These are phyloP conservation scores for Gnathonemus echidnorhynchus DNA, from an alignment of 2,113 vertebrate genomes.

Conservation along the genomic window DNA sequence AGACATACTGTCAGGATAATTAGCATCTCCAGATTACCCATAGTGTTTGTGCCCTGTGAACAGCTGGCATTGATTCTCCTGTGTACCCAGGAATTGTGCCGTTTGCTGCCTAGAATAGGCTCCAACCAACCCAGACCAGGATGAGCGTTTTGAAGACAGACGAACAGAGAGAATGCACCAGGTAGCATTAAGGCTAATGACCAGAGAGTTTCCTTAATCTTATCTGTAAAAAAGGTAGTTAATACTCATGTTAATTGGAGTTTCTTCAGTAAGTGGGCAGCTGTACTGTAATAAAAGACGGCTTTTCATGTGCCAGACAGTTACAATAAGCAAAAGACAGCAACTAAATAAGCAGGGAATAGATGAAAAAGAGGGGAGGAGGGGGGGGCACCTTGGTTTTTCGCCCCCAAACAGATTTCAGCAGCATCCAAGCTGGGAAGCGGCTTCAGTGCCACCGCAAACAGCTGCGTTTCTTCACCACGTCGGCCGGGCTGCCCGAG, in stretches of 20 bases:
- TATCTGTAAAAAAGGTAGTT: background rate
- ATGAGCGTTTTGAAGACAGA: background rate
- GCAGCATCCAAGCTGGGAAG: conserved; percentile 20
- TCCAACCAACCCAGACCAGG: background rate
- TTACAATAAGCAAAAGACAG: background rate
- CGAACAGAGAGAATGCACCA: background rate
- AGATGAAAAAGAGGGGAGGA: background rate
- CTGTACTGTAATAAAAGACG: background rate
- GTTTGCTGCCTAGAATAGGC: background rate
- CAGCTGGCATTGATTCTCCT: background rate
- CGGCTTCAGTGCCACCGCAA: conserved; percentile 17
- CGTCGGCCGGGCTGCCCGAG: conserved; percentile 19
- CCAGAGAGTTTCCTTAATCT: background rate
- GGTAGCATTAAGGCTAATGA: background rate
- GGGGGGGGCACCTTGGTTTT: conserved; percentile 29
- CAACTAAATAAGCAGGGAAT: background rate
- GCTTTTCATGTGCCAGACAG: background rate
- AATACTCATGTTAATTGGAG: background rate
- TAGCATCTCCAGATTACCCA: background rate
- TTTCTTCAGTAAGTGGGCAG: background rate
- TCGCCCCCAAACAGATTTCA: conserved; percentile 28
- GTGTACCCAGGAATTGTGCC: background rate
- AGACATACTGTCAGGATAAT: background rate
- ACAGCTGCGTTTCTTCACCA: conserved; percentile 25
- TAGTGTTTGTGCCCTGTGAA: background rate